Base-by-base conservation (phyloP, 2,113 vertebrate species). In the Oncorhynchus clarkii region DNA sequence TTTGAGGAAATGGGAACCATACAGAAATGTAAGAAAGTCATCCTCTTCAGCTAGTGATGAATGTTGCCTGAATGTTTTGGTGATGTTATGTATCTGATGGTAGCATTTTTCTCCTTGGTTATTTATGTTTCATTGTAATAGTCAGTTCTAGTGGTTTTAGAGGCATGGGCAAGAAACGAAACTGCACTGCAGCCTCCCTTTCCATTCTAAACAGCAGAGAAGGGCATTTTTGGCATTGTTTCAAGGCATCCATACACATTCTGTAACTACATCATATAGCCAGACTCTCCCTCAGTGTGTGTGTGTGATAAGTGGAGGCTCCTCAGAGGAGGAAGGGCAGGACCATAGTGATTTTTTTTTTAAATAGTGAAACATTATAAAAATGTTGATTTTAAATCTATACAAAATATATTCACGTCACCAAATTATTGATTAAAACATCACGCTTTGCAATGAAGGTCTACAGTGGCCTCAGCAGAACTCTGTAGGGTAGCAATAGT, bases 211-310 rank as follows among this genome's bases (percentile, higher is more conserved):
- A 62, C 73, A 73, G 20, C 57, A 68, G 78, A 83, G 71, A 78
- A 68, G 74, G 62, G 0, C 74, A 68, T 77, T 78, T 80, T 29
- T 85, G 80, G 81, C 78, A 75, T 67, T 27, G 77, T 84, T 74
- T 80, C 62, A 75, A 54, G 45, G 2, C 20, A 14, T 59, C 69
- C 69, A 71, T 20, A n/a, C 67, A n/a, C 29, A 29, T 54, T 54
- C 51, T 54, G 51, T 4, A 16, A 12, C 16, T 8, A 18, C 29
- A 68, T 20, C 39, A 45, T 45, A 9, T 45, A 12, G 39, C 51
- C 3, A 20, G 39, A 18, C 49, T 45, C 39, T 45, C 39, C 39
- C 9, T 45, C 39, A 11, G 39, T 45, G 8, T 45, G 39, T 45
- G 39, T 45, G 39, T 45, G 8, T 34, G 39, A 45, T 2, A 9